Percentiles rank a stretch among this genome's conserved stretches.
phyloP scores from a whole-genome alignment of 2,888 invertebrate genomes.

The Cyclophora punctaria region DNA sequence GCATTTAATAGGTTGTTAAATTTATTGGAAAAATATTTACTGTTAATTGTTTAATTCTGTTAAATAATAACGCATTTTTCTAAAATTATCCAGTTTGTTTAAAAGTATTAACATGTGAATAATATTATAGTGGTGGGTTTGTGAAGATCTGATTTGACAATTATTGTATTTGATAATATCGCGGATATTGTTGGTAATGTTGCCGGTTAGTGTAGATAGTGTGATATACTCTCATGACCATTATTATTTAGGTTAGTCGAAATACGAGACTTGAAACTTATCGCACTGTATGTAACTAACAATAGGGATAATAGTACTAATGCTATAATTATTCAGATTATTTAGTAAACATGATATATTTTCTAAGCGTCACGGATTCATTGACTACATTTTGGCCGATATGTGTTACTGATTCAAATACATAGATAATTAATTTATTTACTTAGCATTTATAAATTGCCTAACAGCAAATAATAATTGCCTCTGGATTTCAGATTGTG shows the following conservation, averaged over 20 bases:
- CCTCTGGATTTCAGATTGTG: slow-evolving; percentile 64
- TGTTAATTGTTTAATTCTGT: slow-evolving; percentile 65
- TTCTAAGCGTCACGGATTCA: slow-evolving; percentile 27
- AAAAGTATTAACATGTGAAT: slow-evolving; percentile 9
- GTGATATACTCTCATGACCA: slow-evolving; percentile 30
- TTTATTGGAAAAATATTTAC: slow-evolving; percentile 57
- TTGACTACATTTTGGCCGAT: slow-evolving; percentile 50
- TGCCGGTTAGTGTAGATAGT: slow-evolving; percentile 19
- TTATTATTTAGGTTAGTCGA: slow-evolving; percentile 39
- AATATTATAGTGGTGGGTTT: slow-evolving; percentile 12
- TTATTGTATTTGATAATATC: slow-evolving; percentile 2
- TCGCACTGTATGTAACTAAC: slow-evolving; percentile 46
- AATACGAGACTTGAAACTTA: slow-evolving; percentile 45
- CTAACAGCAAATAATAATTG: slow-evolving; percentile 60
- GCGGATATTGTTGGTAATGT: slow-evolving; percentile 18
- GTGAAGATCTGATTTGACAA: slow-evolving; percentile 16
- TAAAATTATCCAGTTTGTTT: slow-evolving; percentile 14
- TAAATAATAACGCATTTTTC: slow-evolving; percentile 35
- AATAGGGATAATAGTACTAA: slow-evolving; percentile 36
- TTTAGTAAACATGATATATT: slow-evolving; percentile 28
- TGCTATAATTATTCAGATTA: slow-evolving; percentile 39
- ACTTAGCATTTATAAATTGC: slow-evolving; percentile 63
- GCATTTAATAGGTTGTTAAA: slow-evolving; percentile 73
- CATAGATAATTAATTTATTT: slow-evolving; percentile 64
- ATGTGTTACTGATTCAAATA: slow-evolving; percentile 47